These are phyloP conservation scores for Criorhina ranunculi DNA, from an alignment of 2,888 invertebrate genomes.

Conservation along the genomic window DNA sequence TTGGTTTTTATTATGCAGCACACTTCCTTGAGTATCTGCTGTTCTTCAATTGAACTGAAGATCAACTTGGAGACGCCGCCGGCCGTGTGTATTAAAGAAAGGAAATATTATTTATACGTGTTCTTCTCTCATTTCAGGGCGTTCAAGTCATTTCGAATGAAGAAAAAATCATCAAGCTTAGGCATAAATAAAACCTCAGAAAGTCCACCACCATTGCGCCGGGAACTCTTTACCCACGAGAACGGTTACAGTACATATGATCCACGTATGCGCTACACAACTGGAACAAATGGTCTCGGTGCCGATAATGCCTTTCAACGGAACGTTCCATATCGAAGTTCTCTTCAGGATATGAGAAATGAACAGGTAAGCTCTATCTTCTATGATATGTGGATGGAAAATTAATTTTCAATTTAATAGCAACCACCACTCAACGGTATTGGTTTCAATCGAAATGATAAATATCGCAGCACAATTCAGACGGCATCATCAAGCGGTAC, in stretches of 20 bases:
- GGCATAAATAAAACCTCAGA: conserved; percentile 84
- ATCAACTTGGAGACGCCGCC: conserved; percentile 2
- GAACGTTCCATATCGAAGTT: conserved; percentile 80
- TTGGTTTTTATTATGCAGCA: conserved; percentile 50
- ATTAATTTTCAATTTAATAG: conserved; percentile 67
- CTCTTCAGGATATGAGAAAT: conserved; percentile 81
- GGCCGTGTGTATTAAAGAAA: background rate
- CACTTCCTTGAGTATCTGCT: conserved; percentile 56
- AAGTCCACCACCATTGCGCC: conserved; percentile 82
- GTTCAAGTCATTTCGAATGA: conserved; percentile 82
- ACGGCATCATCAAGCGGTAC: conserved; percentile 75
- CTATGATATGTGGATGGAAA: background rate
- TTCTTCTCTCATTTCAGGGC: conserved; percentile 79
- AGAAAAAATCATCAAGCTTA: conserved; percentile 84
- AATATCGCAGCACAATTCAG: conserved; percentile 82
- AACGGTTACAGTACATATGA: conserved; percentile 79
- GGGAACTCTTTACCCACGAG: conserved; percentile 76
- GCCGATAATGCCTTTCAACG: conserved; percentile 79
- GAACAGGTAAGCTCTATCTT: conserved; percentile 78
- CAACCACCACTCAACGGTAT: conserved; percentile 65
- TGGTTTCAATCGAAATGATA: conserved; percentile 81
- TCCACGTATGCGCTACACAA: conserved; percentile 79
- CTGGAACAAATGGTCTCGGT: conserved; percentile 71
- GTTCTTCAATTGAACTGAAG: conserved; percentile 39
- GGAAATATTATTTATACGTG: conserved; percentile 13